Evolutionary conservation across 1,140 invertebrate genomes (phyloP), one percentile per base, ranked within the genome.

Genomic region (Aphaenogaster rudis): DNA sequence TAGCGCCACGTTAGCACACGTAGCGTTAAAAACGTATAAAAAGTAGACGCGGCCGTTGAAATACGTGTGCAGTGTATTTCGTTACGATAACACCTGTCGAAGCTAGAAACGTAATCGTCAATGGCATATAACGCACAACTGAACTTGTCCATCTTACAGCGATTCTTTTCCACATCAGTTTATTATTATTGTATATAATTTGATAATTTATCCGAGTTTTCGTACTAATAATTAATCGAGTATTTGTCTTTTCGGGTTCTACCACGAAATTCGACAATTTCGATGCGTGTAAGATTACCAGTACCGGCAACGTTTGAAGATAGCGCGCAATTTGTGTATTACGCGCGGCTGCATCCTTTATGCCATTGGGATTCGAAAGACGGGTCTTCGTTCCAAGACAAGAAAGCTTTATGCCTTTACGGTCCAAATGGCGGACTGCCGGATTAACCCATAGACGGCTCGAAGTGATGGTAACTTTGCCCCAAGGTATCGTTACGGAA

Each of bases 321-420:
- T 76, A 28, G 42, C 13, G 21, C 28, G 54, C 33, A 84, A 84
- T 84, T 84, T 50, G 80, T 52, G 48, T 57, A 66, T 80, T 85
- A 64, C 48, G 59, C 67, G 21, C n/a, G 11, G 74, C 67, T 54
- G 77, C 48, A 61, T 79, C 69, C 52, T 66, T 79, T 52, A 69
- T n/a, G 33, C 50, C 54, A 90, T 79, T 88, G 79, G 88, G 87
- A 91, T 90, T 91, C 71, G 61, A 87, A 72, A 91, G 85, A 90
- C 64, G 66, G 64, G 64, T 79, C 72, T 54, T 67, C 36, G 79
- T 69, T 88, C 85, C 85, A 39, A 86, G 88, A 85, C 66, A 86
- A 81, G 76, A 69, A 89, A 77, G 90, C 77, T 91, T 91, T 91
- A 91, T 91, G 88, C 57, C 80, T 91, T 91, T 91, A 91, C 66